These are phyloP conservation scores for Geococcyx californianus DNA, from an alignment of 2,113 vertebrate genomes.

Conservation along the genomic window DNA sequence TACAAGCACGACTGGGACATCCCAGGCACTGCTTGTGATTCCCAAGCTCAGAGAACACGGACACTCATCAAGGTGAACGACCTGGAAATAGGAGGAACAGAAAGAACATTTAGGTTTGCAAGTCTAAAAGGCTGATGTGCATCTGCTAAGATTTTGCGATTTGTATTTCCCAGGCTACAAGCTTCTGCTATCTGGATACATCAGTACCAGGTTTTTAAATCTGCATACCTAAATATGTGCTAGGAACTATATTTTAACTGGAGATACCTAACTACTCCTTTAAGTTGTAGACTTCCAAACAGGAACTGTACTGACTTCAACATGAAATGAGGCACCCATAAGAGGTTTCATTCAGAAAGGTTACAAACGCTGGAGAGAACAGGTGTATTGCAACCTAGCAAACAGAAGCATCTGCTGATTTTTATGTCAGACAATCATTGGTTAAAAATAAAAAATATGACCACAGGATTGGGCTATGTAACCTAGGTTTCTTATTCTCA, in stretches of 20 bases:
- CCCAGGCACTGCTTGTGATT: not conserved
- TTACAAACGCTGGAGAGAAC: fast-evolving
- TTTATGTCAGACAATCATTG: not conserved
- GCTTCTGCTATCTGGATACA: not conserved
- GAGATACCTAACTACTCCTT: not conserved
- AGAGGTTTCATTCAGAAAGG: not conserved
- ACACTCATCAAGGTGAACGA: not conserved
- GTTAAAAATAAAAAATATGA: not conserved
- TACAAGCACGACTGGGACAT: not conserved
- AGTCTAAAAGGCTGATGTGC: not conserved
- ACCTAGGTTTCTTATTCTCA: not conserved
- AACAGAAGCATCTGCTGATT: not conserved
- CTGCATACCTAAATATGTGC: not conserved
- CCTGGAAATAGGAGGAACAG: not conserved
- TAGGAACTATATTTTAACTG: not conserved
- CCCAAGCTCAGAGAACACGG: not conserved
- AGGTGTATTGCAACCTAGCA: not conserved
- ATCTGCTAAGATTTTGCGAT: not conserved
- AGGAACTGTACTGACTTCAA: not conserved
- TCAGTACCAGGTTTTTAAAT: not conserved
- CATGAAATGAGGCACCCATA: not conserved
- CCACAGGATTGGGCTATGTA: not conserved
- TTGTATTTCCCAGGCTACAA: not conserved
- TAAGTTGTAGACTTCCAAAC: not conserved
- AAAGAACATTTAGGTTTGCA: not conserved